Base-by-base conservation (phyloP, 2,797 vertebrate species). In the Eupleurogrammus muticus region DNA sequence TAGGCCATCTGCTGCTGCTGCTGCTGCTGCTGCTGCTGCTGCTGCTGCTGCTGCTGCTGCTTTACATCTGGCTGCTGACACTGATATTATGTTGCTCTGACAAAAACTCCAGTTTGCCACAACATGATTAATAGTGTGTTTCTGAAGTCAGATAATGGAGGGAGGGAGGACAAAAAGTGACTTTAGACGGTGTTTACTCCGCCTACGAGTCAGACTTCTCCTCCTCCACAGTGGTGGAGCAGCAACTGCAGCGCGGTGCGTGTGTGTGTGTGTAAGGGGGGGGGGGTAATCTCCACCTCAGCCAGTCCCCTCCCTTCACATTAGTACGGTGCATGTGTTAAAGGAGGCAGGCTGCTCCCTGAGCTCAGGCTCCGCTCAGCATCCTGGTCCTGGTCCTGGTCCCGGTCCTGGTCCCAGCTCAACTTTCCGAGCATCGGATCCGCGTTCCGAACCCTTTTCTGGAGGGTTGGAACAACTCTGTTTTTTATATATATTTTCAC, bases 281-380 rank as follows among this genome's bases (percentile, higher is more conserved):
- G 58, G 60, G 9, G 78, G 82, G 91, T 91, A 80, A 89, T 92
- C 83, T 92, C 89, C 90, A 84, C 73, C 75, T 44, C 40, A 44
- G 85, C 78, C 71, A 13, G 85, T 70, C 87, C 90, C 92, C 1
- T 83, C 89, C 88, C 88, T 70, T 73, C 75, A 59, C 66, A 75
- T 46, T 60, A 44, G 48, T 75, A 23, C 38, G 51, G 74, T 83
- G 79, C 76, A 34, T 69, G 63, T 64, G 68, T 85, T 47, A 80
- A 79, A 59, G 70, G 64, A 68, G 76, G 81, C 82, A 44, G 73
- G 81, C 80, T n/a, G 46, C 82, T 46, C 23, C 69, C 78, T 20
- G 55, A 66, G 65, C 62, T 56, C 79, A 58, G 56, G 75, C 75
- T n/a, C n/a, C 60, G 60, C 83, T 34, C 80, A 72, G 73, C 72